phyloP scores from a whole-genome alignment of 2,113 vertebrate genomes.

The Cottus gobio region DNA sequence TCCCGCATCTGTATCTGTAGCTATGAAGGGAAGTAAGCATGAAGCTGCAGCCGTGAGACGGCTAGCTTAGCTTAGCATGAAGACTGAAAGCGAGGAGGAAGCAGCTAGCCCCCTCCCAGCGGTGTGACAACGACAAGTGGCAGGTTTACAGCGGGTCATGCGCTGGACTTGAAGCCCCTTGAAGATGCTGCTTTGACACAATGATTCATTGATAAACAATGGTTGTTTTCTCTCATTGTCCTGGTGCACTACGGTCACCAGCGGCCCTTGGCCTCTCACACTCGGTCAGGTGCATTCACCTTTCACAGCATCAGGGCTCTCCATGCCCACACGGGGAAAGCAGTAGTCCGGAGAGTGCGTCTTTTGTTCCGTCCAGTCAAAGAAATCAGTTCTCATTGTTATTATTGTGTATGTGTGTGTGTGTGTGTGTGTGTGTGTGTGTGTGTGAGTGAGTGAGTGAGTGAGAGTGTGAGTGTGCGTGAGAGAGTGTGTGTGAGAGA shows the following conservation, averaged over 20 bases:
- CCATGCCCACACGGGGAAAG: not conserved
- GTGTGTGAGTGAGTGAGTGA: too few relatives aligned
- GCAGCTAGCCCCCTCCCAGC: not conserved
- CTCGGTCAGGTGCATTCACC: not conserved
- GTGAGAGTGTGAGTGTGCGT: too few relatives aligned
- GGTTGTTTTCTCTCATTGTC: not conserved
- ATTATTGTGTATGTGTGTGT: too few relatives aligned
- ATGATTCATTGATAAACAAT: not conserved
- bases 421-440: not conserved
- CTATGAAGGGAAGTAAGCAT: not conserved
- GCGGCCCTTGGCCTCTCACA: not conserved
- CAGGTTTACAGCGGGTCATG: not conserved
- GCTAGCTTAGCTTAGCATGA: not conserved
- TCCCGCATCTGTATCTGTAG: not conserved
- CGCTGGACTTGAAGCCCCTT: not conserved
- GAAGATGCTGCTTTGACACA: not conserved
- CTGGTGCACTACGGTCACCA: not conserved
- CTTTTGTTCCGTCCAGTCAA: slow-evolving; percentile 12
- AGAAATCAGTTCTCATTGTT: slow-evolving; percentile 42
- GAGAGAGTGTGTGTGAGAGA: slow-evolving; percentile 3
- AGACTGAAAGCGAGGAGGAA: not conserved
- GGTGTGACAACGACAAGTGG: not conserved
- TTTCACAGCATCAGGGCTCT: not conserved
- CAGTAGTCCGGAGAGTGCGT: not conserved
- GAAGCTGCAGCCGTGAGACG: not conserved